A percentile compares a stretch with the other conserved stretches of the same genome.
phyloP scores from a whole-genome alignment of 2,888 invertebrate genomes.

The Heliothis peltigera region DNA sequence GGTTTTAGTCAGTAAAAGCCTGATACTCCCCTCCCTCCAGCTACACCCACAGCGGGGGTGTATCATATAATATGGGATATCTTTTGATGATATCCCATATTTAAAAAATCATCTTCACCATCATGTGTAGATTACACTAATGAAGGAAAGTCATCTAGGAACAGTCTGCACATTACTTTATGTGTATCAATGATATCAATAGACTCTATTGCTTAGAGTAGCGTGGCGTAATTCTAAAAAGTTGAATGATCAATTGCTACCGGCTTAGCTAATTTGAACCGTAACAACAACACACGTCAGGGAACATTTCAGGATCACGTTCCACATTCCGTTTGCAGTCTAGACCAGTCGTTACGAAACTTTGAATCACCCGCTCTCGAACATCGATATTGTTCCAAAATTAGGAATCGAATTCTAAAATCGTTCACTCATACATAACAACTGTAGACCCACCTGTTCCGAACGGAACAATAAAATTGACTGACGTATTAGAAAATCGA shows the following conservation, averaged over 20 bases:
- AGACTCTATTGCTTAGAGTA: too few species aligned
- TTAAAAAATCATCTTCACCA: too few species aligned
- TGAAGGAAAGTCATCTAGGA: too few species aligned
- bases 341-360: constrained; percentile 41
- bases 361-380: constrained; percentile 56
- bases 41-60: too few species aligned
- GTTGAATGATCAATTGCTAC: background rate
- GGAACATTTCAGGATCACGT: constrained; percentile 32
- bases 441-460: constrained; percentile 48
- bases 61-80: too few species aligned
- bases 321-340: constrained; percentile 35
- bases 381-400: constrained; percentile 56
- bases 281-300: constrained; percentile 24
- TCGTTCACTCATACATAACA: constrained; percentile 37
- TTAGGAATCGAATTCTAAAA: constrained; percentile 55
- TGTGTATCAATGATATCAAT: too few species aligned
- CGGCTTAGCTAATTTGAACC: background rate
- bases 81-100: too few species aligned
- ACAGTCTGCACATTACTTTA: too few species aligned
- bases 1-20: too few species aligned
- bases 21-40: too few species aligned
- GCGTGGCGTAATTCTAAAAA: too few species aligned
- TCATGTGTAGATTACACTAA: too few species aligned
- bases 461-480: constrained; percentile 44
- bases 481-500: constrained; percentile 42